phyloP scores from a whole-genome alignment of 2,888 invertebrate species.

The Chrysina gloriosa region DNA sequence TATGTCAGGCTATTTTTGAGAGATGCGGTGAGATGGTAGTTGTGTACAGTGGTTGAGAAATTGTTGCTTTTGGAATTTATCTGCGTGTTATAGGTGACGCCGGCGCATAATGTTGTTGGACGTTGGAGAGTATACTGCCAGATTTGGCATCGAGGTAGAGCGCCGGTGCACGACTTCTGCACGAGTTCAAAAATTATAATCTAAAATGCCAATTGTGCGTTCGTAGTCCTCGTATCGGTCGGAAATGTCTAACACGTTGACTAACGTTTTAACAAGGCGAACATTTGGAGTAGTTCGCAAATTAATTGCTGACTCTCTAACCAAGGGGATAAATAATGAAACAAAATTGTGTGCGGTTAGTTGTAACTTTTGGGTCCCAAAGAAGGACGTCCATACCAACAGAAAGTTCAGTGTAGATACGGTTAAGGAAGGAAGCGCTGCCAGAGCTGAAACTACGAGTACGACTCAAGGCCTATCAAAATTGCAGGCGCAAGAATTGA shows the following conservation, averaged over 20 bases:
- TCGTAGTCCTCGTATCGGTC: slow-evolving; percentile 1
- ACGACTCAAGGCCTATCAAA: slow-evolving; percentile 68
- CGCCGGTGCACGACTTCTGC: slow-evolving; percentile 11
- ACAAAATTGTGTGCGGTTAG: slow-evolving; percentile 25
- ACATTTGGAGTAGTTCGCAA: slow-evolving; percentile 25
- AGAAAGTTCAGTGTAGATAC: slow-evolving; percentile 53
- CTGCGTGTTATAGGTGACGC: slow-evolving; percentile 6
- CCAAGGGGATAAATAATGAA: slow-evolving; percentile 2
- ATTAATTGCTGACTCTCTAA: slow-evolving; percentile 22
- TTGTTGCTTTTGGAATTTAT: neutral
- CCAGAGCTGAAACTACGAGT: slow-evolving; percentile 62
- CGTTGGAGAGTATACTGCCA: slow-evolving; percentile 28
- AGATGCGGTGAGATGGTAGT: neutral
- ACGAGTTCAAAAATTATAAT: slow-evolving; percentile 10
- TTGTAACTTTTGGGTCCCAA: slow-evolving; percentile 21
- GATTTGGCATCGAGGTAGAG: slow-evolving; percentile 23
- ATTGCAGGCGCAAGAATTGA: slow-evolving; percentile 79
- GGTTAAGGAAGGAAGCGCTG: slow-evolving; percentile 58
- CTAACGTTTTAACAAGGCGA: slow-evolving; percentile 20
- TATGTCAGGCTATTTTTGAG: neutral
- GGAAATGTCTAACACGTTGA: slow-evolving; percentile 34
- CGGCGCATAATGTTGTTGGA: slow-evolving; percentile 30
- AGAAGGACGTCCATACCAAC: slow-evolving; percentile 22
- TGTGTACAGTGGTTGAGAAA: neutral
- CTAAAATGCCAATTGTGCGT: slow-evolving; percentile 18